Percentiles rank a stretch among this genome's conserved stretches.
Conservation (phyloP, 2,888 invertebrate genomes). For the Drosophila pseudotalamancana region DNA sequence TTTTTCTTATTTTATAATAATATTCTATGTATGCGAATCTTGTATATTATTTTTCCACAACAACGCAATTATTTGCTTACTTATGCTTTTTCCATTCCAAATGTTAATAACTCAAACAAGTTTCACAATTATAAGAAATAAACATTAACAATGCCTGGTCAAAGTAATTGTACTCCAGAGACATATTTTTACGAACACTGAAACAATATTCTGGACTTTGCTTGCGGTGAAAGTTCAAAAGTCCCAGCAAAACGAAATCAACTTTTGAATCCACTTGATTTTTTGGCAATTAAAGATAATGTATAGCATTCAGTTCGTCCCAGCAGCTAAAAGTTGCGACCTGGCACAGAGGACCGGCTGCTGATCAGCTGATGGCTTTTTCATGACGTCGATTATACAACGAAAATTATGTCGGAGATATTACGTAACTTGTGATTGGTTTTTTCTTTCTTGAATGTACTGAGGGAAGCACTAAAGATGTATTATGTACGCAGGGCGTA, state of each 20-base stretch:
- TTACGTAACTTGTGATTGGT: slow-evolving; percentile 24
- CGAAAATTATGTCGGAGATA: slow-evolving; percentile 17
- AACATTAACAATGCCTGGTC: background rate
- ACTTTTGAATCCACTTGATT: slow-evolving; percentile 14
- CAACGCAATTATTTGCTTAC: too few species aligned
- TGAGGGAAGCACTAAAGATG: background rate
- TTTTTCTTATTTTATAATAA: too few species aligned
- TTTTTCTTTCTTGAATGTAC: background rate
- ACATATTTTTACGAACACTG: too few species aligned
- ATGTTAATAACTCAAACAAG: too few species aligned
- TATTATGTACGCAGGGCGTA: background rate
- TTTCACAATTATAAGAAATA: background rate
- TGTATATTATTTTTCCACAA: too few species aligned
- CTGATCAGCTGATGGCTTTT: slow-evolving; percentile 26
- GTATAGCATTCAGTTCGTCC: slow-evolving; percentile 26
- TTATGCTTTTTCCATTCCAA: too few species aligned
- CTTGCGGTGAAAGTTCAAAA: slow-evolving; percentile 35
- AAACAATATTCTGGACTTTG: slow-evolving; percentile 14
- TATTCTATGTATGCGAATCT: too few species aligned
- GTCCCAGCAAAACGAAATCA: background rate
- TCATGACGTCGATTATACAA: slow-evolving; percentile 25
- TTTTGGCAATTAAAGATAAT: slow-evolving; percentile 32
- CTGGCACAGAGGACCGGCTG: background rate
- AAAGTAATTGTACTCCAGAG: too few species aligned
- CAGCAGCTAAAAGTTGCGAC: slow-evolving; percentile 4